Conservation (phyloP, 2,888 invertebrate species). For the Dioctria rufipes region DNA sequence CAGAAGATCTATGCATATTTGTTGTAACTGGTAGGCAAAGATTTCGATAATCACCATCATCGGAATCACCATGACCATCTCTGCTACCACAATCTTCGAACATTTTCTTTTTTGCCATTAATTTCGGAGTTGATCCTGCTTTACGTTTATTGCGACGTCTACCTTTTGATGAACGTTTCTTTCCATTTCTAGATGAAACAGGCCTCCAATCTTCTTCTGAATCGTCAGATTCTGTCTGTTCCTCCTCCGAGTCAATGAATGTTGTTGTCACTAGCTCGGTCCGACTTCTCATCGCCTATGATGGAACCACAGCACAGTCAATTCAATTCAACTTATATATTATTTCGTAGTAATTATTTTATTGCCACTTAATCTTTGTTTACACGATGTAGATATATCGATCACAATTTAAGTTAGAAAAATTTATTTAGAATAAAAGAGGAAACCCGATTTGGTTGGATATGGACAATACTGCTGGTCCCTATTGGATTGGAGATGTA, state of each 20-base stretch:
- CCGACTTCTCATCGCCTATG: constrained; percentile 68
- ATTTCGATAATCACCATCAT: constrained; percentile 48
- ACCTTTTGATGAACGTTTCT: constrained; percentile 29
- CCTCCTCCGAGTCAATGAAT: constrained; percentile 70
- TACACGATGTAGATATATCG: background rate
- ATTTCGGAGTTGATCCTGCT: background rate
- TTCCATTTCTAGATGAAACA: constrained; percentile 61
- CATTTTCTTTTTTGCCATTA: constrained; percentile 27
- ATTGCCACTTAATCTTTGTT: background rate
- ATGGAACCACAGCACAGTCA: background rate
- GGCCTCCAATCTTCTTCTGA: constrained; percentile 71
- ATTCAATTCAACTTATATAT: too few species aligned
- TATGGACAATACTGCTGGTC: background rate
- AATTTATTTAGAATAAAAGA: too few species aligned
- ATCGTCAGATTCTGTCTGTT: constrained; percentile 69
- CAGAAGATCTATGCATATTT: background rate
- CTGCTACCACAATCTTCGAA: constrained; percentile 9
- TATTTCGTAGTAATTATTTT: background rate
- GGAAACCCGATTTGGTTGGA: too few species aligned
- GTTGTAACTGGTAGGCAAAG: background rate
- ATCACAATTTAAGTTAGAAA: background rate
- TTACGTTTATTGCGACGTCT: constrained; percentile 51
- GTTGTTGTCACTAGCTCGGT: constrained; percentile 71
- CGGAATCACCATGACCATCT: constrained; percentile 1
- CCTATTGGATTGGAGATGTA: background rate